Conservation (phyloP, 1,140 invertebrate genomes). For the Bombus breviceps region DNA sequence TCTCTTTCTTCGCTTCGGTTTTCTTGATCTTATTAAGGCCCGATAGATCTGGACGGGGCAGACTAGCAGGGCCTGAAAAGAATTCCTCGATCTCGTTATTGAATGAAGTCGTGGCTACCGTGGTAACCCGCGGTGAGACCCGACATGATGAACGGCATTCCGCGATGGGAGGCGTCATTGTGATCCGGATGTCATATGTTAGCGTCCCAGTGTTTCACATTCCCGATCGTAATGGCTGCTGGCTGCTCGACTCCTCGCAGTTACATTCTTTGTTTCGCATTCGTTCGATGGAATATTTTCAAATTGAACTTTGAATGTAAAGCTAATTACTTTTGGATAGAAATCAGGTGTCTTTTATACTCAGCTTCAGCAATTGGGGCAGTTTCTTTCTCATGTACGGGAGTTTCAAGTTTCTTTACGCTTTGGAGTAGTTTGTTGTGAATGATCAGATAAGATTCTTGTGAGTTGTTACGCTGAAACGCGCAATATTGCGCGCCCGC, state of each 20-base stretch:
- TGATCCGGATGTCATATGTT: conserved; percentile 68
- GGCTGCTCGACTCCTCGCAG: conserved; percentile 29
- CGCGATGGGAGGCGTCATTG: conserved; percentile 67
- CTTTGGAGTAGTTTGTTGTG: too few relatives aligned
- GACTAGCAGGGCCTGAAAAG: conserved; percentile 55
- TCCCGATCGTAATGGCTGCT: conserved; percentile 31
- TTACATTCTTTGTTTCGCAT: conserved; percentile 1
- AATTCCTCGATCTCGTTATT: conserved; percentile 65
- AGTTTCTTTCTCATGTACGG: too few relatives aligned
- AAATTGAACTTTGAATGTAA: too few relatives aligned
- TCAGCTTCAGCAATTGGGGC: too few relatives aligned
- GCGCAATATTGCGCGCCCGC: too few relatives aligned
- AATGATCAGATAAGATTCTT: too few relatives aligned
- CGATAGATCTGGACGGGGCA: conserved; percentile 52
- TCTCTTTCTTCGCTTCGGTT: conserved; percentile 16
- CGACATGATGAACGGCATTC: conserved; percentile 65
- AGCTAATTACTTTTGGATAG: too few relatives aligned
- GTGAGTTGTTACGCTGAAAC: too few relatives aligned
- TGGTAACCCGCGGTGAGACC: conserved; percentile 64
- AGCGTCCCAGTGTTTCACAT: conserved; percentile 61
- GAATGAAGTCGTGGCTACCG: conserved; percentile 69
- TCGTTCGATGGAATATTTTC: not conserved
- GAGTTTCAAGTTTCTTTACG: too few relatives aligned
- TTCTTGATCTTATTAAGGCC: conserved; percentile 60
- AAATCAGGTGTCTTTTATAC: not conserved